Evolutionary conservation across 2,113 vertebrate genomes (phyloP).

Genomic region (Perognathus longimembris): DNA sequence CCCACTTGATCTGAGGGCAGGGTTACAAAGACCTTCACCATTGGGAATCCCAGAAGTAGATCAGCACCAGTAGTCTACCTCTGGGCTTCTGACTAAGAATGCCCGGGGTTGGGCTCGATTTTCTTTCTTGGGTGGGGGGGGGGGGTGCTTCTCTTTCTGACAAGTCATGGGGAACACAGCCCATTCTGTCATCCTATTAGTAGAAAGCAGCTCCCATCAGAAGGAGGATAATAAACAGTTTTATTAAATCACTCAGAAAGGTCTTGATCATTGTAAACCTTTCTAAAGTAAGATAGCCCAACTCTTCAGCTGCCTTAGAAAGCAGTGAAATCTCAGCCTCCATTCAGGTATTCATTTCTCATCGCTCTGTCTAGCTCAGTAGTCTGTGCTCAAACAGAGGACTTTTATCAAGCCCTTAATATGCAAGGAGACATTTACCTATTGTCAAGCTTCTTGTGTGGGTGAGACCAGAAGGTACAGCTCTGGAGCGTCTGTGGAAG

Average conservation of each 20-base stretch:
- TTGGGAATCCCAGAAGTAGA: neutral
- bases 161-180: neutral
- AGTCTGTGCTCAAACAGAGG: slow-evolving; percentile 59
- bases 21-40: slow-evolving; percentile 64
- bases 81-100: neutral
- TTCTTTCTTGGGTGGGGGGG: neutral
- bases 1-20: slow-evolving; percentile 76
- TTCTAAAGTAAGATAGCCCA: slow-evolving; percentile 71
- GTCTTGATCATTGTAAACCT: slow-evolving; percentile 70
- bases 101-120: neutral
- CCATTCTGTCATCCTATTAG: slow-evolving; percentile 50
- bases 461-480: neutral
- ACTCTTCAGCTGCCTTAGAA: slow-evolving; percentile 43
- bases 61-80: neutral
- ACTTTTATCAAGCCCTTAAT: slow-evolving; percentile 64
- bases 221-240: slow-evolving; percentile 58
- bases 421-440: slow-evolving; percentile 47
- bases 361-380: slow-evolving; percentile 49
- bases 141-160: neutral
- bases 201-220: slow-evolving; percentile 35
- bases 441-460: neutral
- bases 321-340: slow-evolving; percentile 44
- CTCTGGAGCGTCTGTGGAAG: slow-evolving; percentile 28
- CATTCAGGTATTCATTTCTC: slow-evolving; percentile 20
- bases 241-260: slow-evolving; percentile 43